Evolutionary conservation across 1,140 invertebrate species (phyloP).

Genomic region (Druon quercuslanigerum): DNA sequence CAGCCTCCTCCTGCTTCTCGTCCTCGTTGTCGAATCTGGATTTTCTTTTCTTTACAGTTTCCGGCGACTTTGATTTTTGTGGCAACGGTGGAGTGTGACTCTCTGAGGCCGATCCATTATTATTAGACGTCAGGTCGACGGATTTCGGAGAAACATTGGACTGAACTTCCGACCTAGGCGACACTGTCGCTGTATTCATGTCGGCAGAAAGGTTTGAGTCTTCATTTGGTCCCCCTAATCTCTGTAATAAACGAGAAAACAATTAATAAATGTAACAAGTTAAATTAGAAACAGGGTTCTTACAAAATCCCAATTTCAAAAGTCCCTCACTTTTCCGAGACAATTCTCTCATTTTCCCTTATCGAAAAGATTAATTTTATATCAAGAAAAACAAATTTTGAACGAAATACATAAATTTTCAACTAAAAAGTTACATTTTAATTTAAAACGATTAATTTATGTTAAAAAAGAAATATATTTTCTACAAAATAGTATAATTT

Average conservation of each 20-base stretch:
- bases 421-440: no score
- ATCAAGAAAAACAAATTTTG: no score
- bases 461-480: no score
- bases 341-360: no score
- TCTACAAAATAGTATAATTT: no score
- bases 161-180: constrained; percentile 62
- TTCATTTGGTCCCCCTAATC: constrained; percentile 79
- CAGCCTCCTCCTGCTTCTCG: constrained; percentile 51
- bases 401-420: no score
- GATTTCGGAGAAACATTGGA: constrained; percentile 65
- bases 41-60: constrained; percentile 63
- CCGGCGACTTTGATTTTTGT: constrained; percentile 60
- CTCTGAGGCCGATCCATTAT: constrained; percentile 68
- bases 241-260: constrained; percentile 62
- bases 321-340: no score
- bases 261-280: background rate
- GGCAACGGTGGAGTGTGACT: constrained; percentile 73
- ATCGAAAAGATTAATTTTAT: no score
- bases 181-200: constrained; percentile 54
- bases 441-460: no score
- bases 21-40: constrained; percentile 66
- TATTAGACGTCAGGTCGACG: constrained; percentile 62
- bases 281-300: no score
- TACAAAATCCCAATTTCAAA: no score
- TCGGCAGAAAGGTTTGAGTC: constrained; percentile 77